These are phyloP conservation scores for Drosophila gunungcola DNA, from an alignment of 1,140 invertebrate genomes.

Conservation along the genomic window DNA sequence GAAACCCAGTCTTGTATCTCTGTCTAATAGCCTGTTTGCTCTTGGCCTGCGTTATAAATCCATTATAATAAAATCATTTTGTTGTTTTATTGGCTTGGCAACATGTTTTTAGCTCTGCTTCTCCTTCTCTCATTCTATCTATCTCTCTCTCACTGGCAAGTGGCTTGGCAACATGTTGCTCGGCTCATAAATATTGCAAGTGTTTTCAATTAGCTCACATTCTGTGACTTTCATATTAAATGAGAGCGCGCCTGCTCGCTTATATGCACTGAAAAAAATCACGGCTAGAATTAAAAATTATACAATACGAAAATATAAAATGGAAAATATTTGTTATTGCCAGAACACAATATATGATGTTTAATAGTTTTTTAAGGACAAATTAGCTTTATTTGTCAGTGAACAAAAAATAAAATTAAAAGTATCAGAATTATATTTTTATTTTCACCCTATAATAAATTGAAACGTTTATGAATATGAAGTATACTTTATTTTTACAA, in stretches of 20 bases:
- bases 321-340: too few relatives aligned
- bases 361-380: too few relatives aligned
- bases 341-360: too few relatives aligned
- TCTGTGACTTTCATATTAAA: slow-evolving; percentile 84
- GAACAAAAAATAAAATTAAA: too few relatives aligned
- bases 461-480: too few relatives aligned
- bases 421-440: too few relatives aligned
- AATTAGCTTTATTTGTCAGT: too few relatives aligned
- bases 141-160: slow-evolving; percentile 45
- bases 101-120: slow-evolving; percentile 64
- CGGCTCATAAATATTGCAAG: slow-evolving; percentile 82
- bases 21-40: slow-evolving; percentile 65
- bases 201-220: slow-evolving; percentile 84
- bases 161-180: slow-evolving; percentile 78
- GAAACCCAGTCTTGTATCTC: slow-evolving; percentile 3
- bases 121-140: background rate
- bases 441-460: too few relatives aligned
- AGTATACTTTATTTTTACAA: too few relatives aligned
- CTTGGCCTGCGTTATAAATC: slow-evolving; percentile 82
- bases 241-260: slow-evolving; percentile 64
- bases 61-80: slow-evolving; percentile 84
- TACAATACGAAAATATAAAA: background rate
- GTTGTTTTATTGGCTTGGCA: slow-evolving; percentile 83
- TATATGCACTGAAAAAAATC: slow-evolving; percentile 11
- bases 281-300: background rate